Percentiles rank a stretch among this genome's conserved stretches.
These are phyloP conservation scores for Rhinoptilus africanus DNA, from an alignment of 2,113 vertebrate genomes.

Conservation along the genomic window DNA sequence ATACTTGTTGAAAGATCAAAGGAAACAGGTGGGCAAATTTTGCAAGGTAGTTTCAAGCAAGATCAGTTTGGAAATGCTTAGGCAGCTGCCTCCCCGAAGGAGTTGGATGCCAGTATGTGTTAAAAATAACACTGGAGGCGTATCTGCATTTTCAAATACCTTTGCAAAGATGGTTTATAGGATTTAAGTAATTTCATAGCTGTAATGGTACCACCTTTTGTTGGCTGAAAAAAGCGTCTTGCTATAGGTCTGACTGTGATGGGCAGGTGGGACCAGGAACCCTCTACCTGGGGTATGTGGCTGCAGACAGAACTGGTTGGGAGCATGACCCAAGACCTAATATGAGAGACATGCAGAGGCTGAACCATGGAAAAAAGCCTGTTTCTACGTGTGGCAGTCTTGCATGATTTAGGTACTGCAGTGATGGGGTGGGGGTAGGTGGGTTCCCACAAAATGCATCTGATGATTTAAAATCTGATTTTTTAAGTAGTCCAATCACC, in stretches of 20 bases:
- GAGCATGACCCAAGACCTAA: rapidly evolving
- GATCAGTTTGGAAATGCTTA: background rate
- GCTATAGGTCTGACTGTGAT: background rate
- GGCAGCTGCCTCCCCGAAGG: background rate
- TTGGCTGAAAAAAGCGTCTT: background rate
- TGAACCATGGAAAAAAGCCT: background rate
- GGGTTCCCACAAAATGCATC: background rate
- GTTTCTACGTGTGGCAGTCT: background rate
- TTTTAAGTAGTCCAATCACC: background rate
- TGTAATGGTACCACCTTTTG: background rate
- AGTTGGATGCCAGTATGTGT: background rate
- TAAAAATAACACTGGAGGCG: background rate
- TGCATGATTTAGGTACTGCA: background rate
- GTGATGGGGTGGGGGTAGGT: background rate
- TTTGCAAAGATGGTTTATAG: background rate
- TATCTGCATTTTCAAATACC: background rate
- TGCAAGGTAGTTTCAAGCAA: background rate
- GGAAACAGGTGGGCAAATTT: background rate
- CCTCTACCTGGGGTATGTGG: background rate
- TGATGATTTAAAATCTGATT: background rate
- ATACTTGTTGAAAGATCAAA: background rate
- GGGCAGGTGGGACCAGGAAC: background rate
- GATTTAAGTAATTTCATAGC: background rate
- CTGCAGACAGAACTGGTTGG: background rate
- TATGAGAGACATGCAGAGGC: background rate